Conservation (phyloP, 2,888 invertebrate genomes). For the Cheilosia vernalis region DNA sequence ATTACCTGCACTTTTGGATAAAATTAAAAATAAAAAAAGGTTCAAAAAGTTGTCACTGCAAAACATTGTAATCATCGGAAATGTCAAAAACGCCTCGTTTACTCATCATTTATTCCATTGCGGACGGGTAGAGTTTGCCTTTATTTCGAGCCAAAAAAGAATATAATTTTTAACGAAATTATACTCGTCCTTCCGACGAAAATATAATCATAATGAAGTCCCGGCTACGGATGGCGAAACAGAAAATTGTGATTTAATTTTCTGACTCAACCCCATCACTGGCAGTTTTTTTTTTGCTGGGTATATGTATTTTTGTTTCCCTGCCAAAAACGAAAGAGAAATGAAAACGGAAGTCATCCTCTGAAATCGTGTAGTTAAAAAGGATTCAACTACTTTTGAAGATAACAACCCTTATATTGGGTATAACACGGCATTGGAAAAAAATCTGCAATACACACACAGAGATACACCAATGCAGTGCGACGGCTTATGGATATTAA, state of each 20-base stretch:
- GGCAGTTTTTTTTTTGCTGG: slow-evolving; percentile 38
- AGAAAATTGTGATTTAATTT: slow-evolving; percentile 64
- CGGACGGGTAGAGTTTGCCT: slow-evolving; percentile 56
- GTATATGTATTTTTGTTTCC: slow-evolving; percentile 41
- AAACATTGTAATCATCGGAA: slow-evolving; percentile 74
- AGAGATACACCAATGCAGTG: slow-evolving; percentile 11
- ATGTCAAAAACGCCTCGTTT: slow-evolving; percentile 73
- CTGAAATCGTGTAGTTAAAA: slow-evolving; percentile 50
- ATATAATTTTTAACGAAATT: slow-evolving; percentile 66
- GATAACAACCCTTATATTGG: slow-evolving; percentile 41
- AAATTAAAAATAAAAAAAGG: slow-evolving; percentile 30
- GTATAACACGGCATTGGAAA: not conserved
- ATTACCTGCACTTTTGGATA: slow-evolving; percentile 67
- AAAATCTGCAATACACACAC: slow-evolving; percentile 34
- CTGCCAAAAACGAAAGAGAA: slow-evolving; percentile 36
- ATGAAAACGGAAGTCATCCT: slow-evolving; percentile 48
- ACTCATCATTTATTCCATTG: slow-evolving; percentile 74
- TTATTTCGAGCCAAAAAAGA: slow-evolving; percentile 58
- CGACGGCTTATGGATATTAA: slow-evolving; percentile 35
- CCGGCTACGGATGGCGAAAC: slow-evolving; percentile 34
- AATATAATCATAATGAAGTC: slow-evolving; percentile 59
- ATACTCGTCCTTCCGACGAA: slow-evolving; percentile 31
- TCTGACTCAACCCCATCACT: slow-evolving; percentile 11
- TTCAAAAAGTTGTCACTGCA: slow-evolving; percentile 37
- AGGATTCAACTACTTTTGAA: slow-evolving; percentile 65